Percentiles rank a stretch among this genome's conserved stretches.
Evolutionary conservation across 2,113 vertebrate species (phyloP).

Genomic region (Nerophis ophidion): DNA sequence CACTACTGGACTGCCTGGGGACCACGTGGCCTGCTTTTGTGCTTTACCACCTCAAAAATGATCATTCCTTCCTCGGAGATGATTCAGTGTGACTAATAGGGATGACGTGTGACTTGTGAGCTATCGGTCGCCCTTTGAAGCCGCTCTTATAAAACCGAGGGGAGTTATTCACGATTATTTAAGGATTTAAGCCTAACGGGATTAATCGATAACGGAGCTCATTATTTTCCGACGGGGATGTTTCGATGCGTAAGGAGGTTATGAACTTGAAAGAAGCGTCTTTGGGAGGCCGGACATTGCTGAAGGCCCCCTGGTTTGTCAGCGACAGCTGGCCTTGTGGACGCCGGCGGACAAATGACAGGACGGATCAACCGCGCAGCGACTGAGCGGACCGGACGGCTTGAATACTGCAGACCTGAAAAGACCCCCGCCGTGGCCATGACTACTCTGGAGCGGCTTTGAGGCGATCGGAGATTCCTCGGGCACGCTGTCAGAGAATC

Average conservation of each 20-base stretch:
- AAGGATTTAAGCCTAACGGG: background rate
- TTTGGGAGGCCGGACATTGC: constrained; percentile 11
- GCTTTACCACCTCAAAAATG: constrained; percentile 10
- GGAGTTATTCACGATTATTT: background rate
- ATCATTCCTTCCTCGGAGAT: constrained; percentile 9
- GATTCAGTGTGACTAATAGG: background rate
- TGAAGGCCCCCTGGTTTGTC: constrained; percentile 42
- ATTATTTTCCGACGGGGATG: background rate
- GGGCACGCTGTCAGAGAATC: too few relatives aligned
- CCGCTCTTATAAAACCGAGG: background rate
- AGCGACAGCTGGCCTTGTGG: constrained; percentile 54
- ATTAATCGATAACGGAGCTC: background rate
- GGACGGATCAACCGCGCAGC: constrained; percentile 39
- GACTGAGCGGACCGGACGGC: constrained; percentile 27
- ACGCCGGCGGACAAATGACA: constrained; percentile 54
- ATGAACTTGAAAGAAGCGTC: background rate
- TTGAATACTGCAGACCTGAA: constrained; percentile 22
- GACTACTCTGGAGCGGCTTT: constrained; percentile 8
- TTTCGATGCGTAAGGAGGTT: background rate
- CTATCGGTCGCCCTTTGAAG: background rate
- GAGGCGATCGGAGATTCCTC: too few relatives aligned
- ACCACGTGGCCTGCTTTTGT: constrained; percentile 6
- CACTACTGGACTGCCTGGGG: background rate
- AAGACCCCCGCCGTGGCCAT: constrained; percentile 2
- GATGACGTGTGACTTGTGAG: background rate